Evolutionary conservation across 1,140 invertebrate species (phyloP).

Genomic region (Bombus pyrosoma): DNA sequence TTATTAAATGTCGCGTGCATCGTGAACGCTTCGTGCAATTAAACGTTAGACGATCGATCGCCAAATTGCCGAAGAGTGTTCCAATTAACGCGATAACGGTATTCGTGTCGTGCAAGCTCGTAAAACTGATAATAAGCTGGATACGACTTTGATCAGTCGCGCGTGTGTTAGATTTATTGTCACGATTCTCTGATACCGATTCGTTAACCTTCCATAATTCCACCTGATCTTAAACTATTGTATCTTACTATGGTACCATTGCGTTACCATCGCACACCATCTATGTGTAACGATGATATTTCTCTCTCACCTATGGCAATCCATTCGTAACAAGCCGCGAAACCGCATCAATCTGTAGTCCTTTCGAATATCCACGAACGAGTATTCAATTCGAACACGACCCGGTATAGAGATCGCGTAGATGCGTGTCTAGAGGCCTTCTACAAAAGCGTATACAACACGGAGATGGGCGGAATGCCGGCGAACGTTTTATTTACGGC

Average conservation of each 20-base stretch:
- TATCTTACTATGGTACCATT: background rate
- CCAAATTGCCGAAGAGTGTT: background rate
- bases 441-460: conserved; percentile 70
- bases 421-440: conserved; percentile 79
- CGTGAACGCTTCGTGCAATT: background rate
- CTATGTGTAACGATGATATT: too few species aligned
- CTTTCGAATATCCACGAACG: background rate
- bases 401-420: conserved; percentile 76
- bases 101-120: too few species aligned
- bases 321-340: background rate
- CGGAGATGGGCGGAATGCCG: conserved; percentile 79
- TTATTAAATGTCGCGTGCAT: background rate
- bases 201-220: background rate
- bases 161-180: background rate
- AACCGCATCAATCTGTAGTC: background rate
- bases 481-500: conserved; percentile 81
- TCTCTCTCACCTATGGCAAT: too few species aligned
- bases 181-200: background rate
- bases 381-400: conserved; percentile 41
- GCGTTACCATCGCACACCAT: background rate
- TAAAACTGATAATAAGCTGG: background rate
- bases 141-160: background rate
- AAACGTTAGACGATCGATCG: background rate
- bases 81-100: background rate
- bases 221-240: background rate